Conservation (phyloP, 1,140 invertebrate genomes). For the Saxidomus purpurata region DNA sequence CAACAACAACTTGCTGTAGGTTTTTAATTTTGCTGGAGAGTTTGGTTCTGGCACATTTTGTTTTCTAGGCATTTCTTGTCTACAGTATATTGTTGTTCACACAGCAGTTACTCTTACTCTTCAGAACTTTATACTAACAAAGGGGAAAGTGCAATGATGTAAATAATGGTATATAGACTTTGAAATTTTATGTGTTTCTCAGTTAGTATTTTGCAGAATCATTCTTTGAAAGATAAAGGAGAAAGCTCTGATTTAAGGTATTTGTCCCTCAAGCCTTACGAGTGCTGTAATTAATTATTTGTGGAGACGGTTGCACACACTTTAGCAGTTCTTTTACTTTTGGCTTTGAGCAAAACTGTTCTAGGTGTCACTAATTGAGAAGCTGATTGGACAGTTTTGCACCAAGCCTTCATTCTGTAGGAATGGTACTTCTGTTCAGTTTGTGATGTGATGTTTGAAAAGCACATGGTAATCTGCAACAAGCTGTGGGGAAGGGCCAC, state of each 20-base stretch:
- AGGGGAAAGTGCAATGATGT: conserved; percentile 16
- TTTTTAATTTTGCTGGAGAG: conserved; percentile 60
- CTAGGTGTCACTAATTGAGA: too few relatives aligned
- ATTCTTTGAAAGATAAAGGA: neutral
- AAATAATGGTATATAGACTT: neutral
- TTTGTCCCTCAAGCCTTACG: neutral
- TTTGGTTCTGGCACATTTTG: neutral
- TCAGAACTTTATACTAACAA: neutral
- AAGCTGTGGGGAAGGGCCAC: too few relatives aligned
- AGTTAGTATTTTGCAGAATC: conserved; percentile 43
- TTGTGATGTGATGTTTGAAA: too few relatives aligned
- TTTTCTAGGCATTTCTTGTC: neutral
- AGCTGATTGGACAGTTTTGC: too few relatives aligned
- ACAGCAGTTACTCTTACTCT: too few relatives aligned
- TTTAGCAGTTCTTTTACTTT: too few relatives aligned
- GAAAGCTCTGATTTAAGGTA: neutral
- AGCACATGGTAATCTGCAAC: too few relatives aligned
- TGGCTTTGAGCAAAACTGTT: too few relatives aligned
- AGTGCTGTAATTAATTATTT: neutral
- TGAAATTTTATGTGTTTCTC: neutral
- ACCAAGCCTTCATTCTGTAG: too few relatives aligned
- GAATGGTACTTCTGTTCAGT: too few relatives aligned
- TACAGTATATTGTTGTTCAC: too few relatives aligned
- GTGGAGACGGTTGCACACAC: neutral
- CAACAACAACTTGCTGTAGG: conserved; percentile 79